These are phyloP conservation scores for Pammene fasciana DNA, from an alignment of 2,888 invertebrate genomes.

Conservation along the genomic window DNA sequence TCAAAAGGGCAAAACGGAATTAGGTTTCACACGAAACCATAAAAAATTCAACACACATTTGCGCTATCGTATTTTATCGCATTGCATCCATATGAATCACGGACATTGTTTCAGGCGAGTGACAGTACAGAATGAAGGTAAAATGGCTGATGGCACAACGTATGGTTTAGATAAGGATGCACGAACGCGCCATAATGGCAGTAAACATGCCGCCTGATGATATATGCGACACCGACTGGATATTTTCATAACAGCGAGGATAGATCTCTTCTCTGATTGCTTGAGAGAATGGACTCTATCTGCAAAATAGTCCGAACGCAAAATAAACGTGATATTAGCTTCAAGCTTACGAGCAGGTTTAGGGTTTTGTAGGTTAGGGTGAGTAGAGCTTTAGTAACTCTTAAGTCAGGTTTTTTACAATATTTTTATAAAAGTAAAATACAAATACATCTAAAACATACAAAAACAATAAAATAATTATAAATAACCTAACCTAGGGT, in stretches of 20 bases:
- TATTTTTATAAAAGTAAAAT: no score
- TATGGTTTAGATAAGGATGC: slow-evolving; percentile 65
- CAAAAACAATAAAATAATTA: no score
- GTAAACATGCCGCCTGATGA: slow-evolving; percentile 54
- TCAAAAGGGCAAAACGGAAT: slow-evolving; percentile 19
- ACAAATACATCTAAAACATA: no score
- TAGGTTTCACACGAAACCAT: slow-evolving; percentile 35
- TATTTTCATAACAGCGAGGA: slow-evolving; percentile 53
- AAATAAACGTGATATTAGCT: no score
- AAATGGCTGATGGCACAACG: slow-evolving; percentile 55
- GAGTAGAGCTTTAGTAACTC: no score
- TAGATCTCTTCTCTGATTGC: slow-evolving; percentile 43
- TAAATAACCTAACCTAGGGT: no score
- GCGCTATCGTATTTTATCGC: slow-evolving; percentile 37
- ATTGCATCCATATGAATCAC: slow-evolving; percentile 52
- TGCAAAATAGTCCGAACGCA: neutral
- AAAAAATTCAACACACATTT: slow-evolving; percentile 39
- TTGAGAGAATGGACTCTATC: slow-evolving; percentile 38
- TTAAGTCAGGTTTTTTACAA: no score
- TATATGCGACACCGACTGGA: slow-evolving; percentile 41
- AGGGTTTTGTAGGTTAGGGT: no score
- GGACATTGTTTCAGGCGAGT: slow-evolving; percentile 53
- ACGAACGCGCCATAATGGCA: slow-evolving; percentile 61
- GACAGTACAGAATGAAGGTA: slow-evolving; percentile 61
- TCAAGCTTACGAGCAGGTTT: neutral